Evolutionary conservation across 2,888 invertebrate species (phyloP), one percentile per base, ranked within the genome.

Genomic region (Drosophila melanosoma): DNA sequence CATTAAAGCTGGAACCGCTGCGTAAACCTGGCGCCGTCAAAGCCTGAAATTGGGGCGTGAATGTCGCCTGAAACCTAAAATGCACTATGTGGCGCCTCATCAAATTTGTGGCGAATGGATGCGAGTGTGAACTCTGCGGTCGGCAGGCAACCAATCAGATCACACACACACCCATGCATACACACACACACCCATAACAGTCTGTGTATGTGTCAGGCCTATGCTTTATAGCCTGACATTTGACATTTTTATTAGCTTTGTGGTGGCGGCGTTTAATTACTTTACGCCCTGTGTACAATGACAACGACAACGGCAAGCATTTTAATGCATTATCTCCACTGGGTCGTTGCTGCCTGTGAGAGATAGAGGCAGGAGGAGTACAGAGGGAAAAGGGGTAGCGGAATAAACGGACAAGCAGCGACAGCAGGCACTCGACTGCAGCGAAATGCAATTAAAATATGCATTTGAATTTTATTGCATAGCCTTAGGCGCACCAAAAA

Each of bases 201-300:
- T 57, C 48, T 52, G 48, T 54, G 48, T 62, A n/a, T 48, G 62
- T 68, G 83, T 68, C 71, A 62, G 72, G 89, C 89, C 83, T 86
- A 88, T 84, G 89, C 76, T 84, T 84, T 89, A 89, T 87, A 69
- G 82, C 53, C 89, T 74, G 87, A 87, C 89, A 84, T 87, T 84
- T 84, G 89, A 84, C 84, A 89, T 89, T 84, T 84, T 84, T 84
- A 84, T 84, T 84, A 84, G 89, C 89, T 84, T 87, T 84, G 84
- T 58, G 84, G 84, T 79, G 79, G 82, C 89, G 82, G 70, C 85
- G 89, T 84, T 89, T 89, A 84, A 84, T 84, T 84, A 89, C 84
- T 87, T 84, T 87, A 79, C 74, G 74, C 81, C 61, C 77, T 76
- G 77, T 64, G 54, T 67, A 69, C 81, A 85, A 70, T 66, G 73